Conservation (phyloP, 2,113 vertebrate species). For the Barbus barbus region DNA sequence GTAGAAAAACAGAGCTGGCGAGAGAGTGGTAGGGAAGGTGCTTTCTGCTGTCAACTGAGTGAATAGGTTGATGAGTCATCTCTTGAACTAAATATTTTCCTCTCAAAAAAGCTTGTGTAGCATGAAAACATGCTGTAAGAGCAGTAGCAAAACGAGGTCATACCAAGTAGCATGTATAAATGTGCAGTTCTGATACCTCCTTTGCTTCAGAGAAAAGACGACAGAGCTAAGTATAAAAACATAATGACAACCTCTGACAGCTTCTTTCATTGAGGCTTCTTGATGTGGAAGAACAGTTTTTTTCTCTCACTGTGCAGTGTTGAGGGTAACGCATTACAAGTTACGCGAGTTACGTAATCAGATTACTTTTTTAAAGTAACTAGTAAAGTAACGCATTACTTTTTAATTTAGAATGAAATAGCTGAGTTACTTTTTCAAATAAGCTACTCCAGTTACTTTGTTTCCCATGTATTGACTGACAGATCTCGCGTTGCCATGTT, state of each 20-base stretch:
- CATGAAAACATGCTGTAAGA: conserved; percentile 24
- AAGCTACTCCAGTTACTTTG: too few relatives aligned
- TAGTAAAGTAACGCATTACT: too few relatives aligned
- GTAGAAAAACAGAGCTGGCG: background rate
- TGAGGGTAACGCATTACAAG: too few relatives aligned
- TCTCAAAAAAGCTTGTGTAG: conserved; percentile 1
- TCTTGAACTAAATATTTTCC: conserved; percentile 40
- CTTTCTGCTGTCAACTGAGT: conserved; percentile 34
- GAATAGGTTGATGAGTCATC: conserved; percentile 49
- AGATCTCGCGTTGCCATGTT: too few relatives aligned
- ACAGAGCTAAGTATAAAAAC: background rate
- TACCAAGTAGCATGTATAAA: background rate
- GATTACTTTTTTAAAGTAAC: too few relatives aligned
- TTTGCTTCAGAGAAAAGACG: background rate
- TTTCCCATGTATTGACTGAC: too few relatives aligned
- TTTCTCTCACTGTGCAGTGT: too few relatives aligned
- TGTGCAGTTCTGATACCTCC: background rate
- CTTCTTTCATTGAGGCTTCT: background rate
- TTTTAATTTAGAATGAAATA: too few relatives aligned
- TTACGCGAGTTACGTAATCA: too few relatives aligned
- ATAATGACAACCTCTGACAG: background rate
- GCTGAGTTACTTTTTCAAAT: too few relatives aligned
- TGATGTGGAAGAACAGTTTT: background rate
- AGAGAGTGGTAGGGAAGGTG: conserved; percentile 2
- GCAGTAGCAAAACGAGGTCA: conserved; percentile 35